These are phyloP conservation scores for Pardosa pseudoannulata DNA, from an alignment of 2,888 invertebrate genomes.

Conservation along the genomic window DNA sequence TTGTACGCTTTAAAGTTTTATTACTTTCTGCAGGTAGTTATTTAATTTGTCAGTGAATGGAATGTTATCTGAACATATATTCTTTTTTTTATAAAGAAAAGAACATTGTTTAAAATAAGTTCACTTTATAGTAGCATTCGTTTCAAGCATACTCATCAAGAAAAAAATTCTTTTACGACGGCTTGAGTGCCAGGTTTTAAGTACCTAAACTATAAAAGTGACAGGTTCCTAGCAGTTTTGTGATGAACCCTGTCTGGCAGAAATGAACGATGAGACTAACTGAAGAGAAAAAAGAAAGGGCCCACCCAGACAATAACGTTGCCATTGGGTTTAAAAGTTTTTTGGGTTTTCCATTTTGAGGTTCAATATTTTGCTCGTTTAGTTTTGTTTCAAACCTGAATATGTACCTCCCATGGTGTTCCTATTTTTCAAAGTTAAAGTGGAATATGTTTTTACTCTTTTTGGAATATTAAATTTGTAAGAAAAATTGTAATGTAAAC, in stretches of 20 bases:
- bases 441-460: too few relatives aligned
- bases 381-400: background rate
- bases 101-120: background rate
- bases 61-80: too few relatives aligned
- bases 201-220: background rate
- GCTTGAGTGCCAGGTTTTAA: background rate
- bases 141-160: background rate
- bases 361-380: background rate
- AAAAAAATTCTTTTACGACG: background rate
- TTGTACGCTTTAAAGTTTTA: too few relatives aligned
- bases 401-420: background rate
- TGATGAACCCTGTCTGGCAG: conserved; percentile 5
- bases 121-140: background rate
- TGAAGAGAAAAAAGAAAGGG: background rate
- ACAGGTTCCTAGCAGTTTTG: conserved; percentile 6
- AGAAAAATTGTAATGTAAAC: too few relatives aligned
- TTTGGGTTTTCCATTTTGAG: background rate
- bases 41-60: too few relatives aligned
- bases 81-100: too few relatives aligned
- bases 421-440: background rate
- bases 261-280: conserved; percentile 8
- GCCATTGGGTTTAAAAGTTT: background rate
- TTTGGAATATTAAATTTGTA: too few relatives aligned
- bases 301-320: conserved; percentile 21
- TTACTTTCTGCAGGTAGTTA: too few relatives aligned